phyloP scores from a whole-genome alignment of 2,888 invertebrate genomes.

The Cryptocheilus praepositus region DNA sequence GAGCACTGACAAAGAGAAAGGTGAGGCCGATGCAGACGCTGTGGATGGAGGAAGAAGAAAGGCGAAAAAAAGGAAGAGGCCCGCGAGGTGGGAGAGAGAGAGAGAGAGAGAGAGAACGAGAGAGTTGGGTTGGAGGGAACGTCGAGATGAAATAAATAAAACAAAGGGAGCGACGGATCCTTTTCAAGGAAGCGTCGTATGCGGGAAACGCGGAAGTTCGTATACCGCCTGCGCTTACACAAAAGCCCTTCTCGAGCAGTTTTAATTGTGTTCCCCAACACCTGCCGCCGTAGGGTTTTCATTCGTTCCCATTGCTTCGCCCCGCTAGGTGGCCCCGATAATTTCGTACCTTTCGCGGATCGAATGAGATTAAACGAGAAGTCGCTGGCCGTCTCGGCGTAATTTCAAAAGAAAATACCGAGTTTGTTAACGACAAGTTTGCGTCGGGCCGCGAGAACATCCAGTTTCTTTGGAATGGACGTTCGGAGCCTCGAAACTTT shows the following conservation, averaged over 20 bases:
- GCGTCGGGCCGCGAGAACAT: no score
- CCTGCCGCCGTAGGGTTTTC: constrained; percentile 26
- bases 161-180: constrained; percentile 37
- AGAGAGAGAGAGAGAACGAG: constrained; percentile 6
- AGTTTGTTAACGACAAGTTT: no score
- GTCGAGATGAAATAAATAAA: constrained; percentile 46
- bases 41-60: not conserved
- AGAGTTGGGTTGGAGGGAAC: not conserved
- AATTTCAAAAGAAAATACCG: no score
- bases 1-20: not conserved
- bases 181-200: constrained; percentile 36
- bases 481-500: no score
- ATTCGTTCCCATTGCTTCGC: constrained; percentile 15
- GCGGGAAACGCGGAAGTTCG: constrained; percentile 40
- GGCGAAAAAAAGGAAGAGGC: no score
- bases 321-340: constrained; percentile 43
- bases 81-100: not conserved
- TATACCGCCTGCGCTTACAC: constrained; percentile 35
- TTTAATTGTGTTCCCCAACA: constrained; percentile 57
- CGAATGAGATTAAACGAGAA: constrained; percentile 14
- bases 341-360: constrained; percentile 22
- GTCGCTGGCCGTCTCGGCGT: no score
- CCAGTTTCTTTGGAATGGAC: no score
- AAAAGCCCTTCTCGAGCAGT: constrained; percentile 58
- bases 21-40: not conserved